phyloP scores from a whole-genome alignment of 2,113 vertebrate genomes.

The Callospermophilus lateralis region DNA sequence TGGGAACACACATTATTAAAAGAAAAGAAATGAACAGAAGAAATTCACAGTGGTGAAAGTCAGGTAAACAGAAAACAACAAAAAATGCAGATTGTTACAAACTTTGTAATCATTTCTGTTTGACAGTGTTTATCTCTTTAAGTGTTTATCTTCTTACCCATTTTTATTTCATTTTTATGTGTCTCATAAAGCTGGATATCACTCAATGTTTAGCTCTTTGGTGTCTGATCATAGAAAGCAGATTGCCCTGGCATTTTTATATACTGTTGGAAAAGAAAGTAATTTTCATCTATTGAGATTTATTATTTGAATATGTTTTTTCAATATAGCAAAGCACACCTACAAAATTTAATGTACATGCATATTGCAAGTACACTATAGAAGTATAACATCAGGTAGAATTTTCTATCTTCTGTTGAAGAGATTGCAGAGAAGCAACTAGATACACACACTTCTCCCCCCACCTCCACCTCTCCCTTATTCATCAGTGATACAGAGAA shows the following conservation, averaged over 20 bases:
- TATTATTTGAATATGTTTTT: conserved; percentile 82
- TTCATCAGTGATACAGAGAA: not conserved
- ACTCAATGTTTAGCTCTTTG: conserved; percentile 85
- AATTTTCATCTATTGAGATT: conserved; percentile 82
- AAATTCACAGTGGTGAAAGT: conserved; percentile 51
- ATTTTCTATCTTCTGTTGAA: conserved; percentile 38
- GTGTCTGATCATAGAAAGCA: conserved; percentile 78
- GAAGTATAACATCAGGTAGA: not conserved
- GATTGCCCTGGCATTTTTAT: conserved; percentile 82
- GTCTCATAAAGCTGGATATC: conserved; percentile 84
- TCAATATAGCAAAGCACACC: conserved; percentile 70
- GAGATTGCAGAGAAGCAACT: conserved; percentile 48
- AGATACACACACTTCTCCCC: not conserved
- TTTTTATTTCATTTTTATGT: conserved; percentile 86
- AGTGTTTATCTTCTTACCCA: conserved; percentile 79
- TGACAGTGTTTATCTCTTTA: conserved; percentile 78
- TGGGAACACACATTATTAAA: conserved; percentile 72
- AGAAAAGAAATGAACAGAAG: conserved; percentile 56
- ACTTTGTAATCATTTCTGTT: conserved; percentile 77
- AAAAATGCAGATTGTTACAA: conserved; percentile 75
- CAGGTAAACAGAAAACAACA: conserved; percentile 73
- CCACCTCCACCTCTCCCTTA: not conserved
- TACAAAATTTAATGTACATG: conserved; percentile 77
- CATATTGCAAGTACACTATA: conserved; percentile 59
- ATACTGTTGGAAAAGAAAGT: conserved; percentile 72